Percentiles rank a stretch among this genome's conserved stretches.
Evolutionary conservation across 2,113 vertebrate species (phyloP).

Genomic region (Aphelocoma coerulescens): DNA sequence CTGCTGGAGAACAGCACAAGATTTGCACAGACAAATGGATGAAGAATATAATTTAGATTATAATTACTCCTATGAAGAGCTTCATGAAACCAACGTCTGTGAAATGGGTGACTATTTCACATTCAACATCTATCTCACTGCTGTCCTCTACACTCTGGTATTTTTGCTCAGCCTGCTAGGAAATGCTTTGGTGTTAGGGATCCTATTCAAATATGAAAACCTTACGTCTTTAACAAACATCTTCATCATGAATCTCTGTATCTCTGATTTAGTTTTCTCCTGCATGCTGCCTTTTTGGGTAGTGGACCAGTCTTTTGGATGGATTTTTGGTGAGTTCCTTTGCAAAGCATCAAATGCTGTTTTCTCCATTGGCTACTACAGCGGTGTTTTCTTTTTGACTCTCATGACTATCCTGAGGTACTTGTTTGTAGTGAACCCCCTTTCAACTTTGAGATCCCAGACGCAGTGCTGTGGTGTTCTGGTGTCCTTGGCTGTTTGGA

Average conservation of each 20-base stretch:
- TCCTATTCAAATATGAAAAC: slow-evolving; percentile 85
- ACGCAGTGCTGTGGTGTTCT: slow-evolving; percentile 60
- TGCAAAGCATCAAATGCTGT: slow-evolving; percentile 80
- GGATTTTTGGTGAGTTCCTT: slow-evolving; percentile 77
- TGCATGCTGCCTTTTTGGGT: slow-evolving; percentile 83
- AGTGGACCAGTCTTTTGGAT: slow-evolving; percentile 66
- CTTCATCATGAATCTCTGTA: slow-evolving; percentile 87
- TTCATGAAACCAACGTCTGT: slow-evolving; percentile 58
- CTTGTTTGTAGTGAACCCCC: slow-evolving; percentile 79
- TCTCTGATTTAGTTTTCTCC: slow-evolving; percentile 88
- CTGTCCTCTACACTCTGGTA: slow-evolving; percentile 74
- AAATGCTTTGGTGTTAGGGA: slow-evolving; percentile 83
- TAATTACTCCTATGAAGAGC: background rate
- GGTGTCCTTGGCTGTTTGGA: slow-evolving; percentile 74
- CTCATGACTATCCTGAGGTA: slow-evolving; percentile 86
- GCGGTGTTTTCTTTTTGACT: slow-evolving; percentile 84
- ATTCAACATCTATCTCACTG: slow-evolving; percentile 59
- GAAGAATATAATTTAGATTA: background rate
- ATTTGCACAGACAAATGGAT: slow-evolving; percentile 30
- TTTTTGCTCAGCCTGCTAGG: slow-evolving; percentile 85
- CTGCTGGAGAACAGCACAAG: background rate
- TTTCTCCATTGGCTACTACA: slow-evolving; percentile 87
- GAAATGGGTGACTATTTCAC: background rate
- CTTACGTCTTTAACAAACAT: slow-evolving; percentile 83
- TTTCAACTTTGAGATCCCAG: slow-evolving; percentile 73